Base-by-base conservation (phyloP, 2,113 vertebrate species). In the Coryphaenoides rupestris region DNA sequence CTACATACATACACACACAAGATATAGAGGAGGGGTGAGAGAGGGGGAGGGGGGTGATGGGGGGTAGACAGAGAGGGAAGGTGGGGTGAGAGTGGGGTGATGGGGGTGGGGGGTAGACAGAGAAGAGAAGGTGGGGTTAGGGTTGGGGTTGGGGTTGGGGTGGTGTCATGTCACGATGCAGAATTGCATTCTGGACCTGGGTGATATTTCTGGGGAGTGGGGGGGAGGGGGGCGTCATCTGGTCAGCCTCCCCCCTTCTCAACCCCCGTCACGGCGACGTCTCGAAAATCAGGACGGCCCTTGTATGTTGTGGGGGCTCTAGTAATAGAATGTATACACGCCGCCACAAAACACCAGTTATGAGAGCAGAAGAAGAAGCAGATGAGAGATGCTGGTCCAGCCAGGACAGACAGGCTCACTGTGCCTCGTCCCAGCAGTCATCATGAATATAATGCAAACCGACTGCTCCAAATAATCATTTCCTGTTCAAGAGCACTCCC, bases 121-220 rank as follows among this genome's bases (percentile, higher is more conserved):
- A 59, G 28, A 69, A 22, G 68, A 54, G 22, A 55, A 54, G 49
- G 21, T 15, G 46, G 66, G 75, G 64, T 72, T n/a, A n/a, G n/a
- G n/a, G n/a, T n/a, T n/a, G 61, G 70, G 66, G 81, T 62, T 72
- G 77, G 74, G 77, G 59, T 54, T 50, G 9, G 86, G 79, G 76
- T 85, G 88, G 79, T 84, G 70, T 89, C 86, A 89, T 79, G 73
- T 89, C 90, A 91, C 89, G 90, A 91, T 92, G 90, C 90, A 92
- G 79, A 86, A 77, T 61, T 84, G 80, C 80, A 80, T 87, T 87
- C 86, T 91, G 82, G 89, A 92, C 91, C 91, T 92, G 90, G 79
- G 77, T 26, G 83, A 89, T 87, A 92, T 87, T 87, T 89, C 89
- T 77, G 80, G 74, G 77, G 76, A 79, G 19, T 16, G n/a, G 52